phyloP scores from a whole-genome alignment of 2,797 vertebrate genomes.

The Aeoliscus strigatus region DNA sequence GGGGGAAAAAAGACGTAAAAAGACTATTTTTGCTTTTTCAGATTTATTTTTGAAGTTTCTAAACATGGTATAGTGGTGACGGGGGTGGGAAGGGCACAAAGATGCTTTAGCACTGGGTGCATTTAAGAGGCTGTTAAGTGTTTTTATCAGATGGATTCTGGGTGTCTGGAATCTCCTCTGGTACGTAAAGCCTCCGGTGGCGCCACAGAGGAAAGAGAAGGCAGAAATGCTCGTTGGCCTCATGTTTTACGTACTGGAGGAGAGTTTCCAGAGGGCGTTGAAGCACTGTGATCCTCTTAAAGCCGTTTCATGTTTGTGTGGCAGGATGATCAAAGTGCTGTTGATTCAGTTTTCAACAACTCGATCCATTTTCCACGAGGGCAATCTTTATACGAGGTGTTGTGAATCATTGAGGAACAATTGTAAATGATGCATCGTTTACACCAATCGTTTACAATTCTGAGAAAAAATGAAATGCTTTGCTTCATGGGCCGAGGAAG shows the following conservation, averaged over 20 bases:
- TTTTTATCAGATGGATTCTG: slow-evolving; percentile 35
- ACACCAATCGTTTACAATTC: slow-evolving; percentile 60
- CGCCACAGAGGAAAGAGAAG: slow-evolving; percentile 3
- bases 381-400: slow-evolving; percentile 50
- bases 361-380: slow-evolving; percentile 14
- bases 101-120: slow-evolving; percentile 38
- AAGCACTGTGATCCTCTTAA: slow-evolving; percentile 35
- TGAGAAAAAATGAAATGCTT: slow-evolving; percentile 36
- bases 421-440: slow-evolving; percentile 60
- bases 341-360: slow-evolving; percentile 13
- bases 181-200: slow-evolving; percentile 29
- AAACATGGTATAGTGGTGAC: slow-evolving; percentile 26
- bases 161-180: slow-evolving; percentile 33
- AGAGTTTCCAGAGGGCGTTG: slow-evolving; percentile 27
- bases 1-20: slow-evolving; percentile 13
- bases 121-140: slow-evolving; percentile 27
- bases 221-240: slow-evolving; percentile 7
- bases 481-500: slow-evolving; percentile 41
- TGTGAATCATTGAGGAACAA: slow-evolving; percentile 37
- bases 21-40: slow-evolving; percentile 48
- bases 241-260: slow-evolving; percentile 38
- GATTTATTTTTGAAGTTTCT: slow-evolving; percentile 47
- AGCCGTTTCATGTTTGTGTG: slow-evolving; percentile 9
- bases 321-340: slow-evolving; percentile 28
- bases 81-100: slow-evolving; percentile 5